Evolutionary conservation across 2,888 invertebrate genomes (phyloP).

Genomic region (Plagiodera versicolora): DNA sequence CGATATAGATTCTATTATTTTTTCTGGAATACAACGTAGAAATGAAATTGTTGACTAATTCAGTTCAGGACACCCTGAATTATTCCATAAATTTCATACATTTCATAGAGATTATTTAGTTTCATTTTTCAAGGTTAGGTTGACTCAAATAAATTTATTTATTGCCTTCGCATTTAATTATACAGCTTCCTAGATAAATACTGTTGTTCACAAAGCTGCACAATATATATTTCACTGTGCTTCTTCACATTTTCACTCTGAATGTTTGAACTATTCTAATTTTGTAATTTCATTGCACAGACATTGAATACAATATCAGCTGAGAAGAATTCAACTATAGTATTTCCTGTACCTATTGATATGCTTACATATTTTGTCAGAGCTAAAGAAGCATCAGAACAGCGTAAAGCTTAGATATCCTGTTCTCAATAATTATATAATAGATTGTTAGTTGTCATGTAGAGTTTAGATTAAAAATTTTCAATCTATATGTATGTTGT

Average conservation of each 20-base stretch:
- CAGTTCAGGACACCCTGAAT: conserved; percentile 3
- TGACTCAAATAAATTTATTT: no score
- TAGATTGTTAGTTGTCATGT: no score
- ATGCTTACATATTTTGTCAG: conserved; percentile 79
- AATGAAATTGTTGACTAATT: neutral
- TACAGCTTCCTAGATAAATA: neutral
- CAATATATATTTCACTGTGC: neutral
- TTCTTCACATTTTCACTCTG: neutral
- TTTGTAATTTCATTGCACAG: conserved; percentile 57
- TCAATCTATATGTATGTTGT: neutral
- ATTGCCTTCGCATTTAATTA: neutral
- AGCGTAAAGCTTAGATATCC: neutral
- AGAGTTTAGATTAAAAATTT: neutral
- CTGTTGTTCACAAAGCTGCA: neutral
- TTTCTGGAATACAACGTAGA: no score
- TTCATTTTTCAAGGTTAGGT: no score
- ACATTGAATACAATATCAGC: conserved; percentile 95
- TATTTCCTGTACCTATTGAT: conserved; percentile 84
- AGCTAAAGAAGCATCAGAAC: conserved; percentile 52
- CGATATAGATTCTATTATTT: no score
- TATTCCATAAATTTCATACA: neutral
- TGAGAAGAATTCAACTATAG: conserved; percentile 97
- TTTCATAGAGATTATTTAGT: neutral
- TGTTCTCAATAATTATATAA: no score
- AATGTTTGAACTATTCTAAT: neutral